These are phyloP conservation scores for Rhyacophila evoluta DNA, from an alignment of 2,888 invertebrate species.

Conservation along the genomic window DNA sequence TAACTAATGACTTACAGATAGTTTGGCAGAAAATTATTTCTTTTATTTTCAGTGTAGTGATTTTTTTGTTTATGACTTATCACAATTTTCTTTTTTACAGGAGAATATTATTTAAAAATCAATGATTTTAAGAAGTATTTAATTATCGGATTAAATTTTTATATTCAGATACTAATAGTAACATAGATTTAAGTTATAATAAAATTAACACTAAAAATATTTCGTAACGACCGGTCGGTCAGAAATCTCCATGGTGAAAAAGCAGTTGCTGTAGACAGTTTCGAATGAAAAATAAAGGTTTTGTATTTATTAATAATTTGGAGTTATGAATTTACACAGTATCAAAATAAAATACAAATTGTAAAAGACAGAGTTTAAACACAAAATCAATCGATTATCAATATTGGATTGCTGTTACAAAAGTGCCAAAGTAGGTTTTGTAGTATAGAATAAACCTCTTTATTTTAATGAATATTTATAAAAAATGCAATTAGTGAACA, in stretches of 20 bases:
- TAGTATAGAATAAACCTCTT: no score
- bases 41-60: not conserved
- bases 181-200: slow-evolving; percentile 3
- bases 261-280: not conserved
- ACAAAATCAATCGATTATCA: no score
- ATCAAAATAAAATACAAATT: no score
- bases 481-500: no score
- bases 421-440: no score
- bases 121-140: not conserved
- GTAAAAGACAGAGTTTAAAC: no score
- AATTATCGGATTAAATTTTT: not conserved
- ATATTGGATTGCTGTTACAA: no score
- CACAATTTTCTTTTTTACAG: not conserved
- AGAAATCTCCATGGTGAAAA: not conserved
- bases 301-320: no score
- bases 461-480: no score
- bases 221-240: not conserved
- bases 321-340: no score
- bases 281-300: not conserved
- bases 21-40: not conserved
- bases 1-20: slow-evolving; percentile 35
- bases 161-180: not conserved
- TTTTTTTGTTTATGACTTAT: not conserved
- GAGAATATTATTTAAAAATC: not conserved
- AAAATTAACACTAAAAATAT: slow-evolving; percentile 6